These are phyloP conservation scores for Pseudomugil gertrudae DNA, from an alignment of 2,797 vertebrate genomes.

Conservation along the genomic window DNA sequence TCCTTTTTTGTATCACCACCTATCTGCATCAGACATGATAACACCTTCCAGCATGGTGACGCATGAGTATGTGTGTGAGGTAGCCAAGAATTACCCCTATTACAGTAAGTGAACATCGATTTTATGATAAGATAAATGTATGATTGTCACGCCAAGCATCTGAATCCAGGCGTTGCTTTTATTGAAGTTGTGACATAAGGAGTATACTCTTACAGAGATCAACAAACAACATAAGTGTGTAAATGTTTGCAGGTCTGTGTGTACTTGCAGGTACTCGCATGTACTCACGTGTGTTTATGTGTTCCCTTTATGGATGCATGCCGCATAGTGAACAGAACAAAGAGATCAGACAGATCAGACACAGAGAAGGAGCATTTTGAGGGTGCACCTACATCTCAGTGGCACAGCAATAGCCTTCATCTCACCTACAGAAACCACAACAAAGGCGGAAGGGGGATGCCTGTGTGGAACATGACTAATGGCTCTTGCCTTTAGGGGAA, in stretches of 20 bases:
- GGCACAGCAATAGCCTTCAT: slow-evolving; percentile 80
- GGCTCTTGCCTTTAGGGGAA: slow-evolving; percentile 67
- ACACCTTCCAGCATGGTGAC: slow-evolving; percentile 46
- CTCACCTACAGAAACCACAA: slow-evolving; percentile 81
- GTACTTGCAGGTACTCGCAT: slow-evolving; percentile 34
- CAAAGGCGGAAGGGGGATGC: slow-evolving; percentile 61
- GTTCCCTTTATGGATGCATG: slow-evolving; percentile 24
- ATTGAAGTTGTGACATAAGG: slow-evolving; percentile 67
- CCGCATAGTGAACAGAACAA: slow-evolving; percentile 57
- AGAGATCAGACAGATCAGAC: slow-evolving; percentile 68
- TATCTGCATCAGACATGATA: slow-evolving; percentile 42
- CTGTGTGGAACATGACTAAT: slow-evolving; percentile 68
- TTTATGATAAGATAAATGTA: slow-evolving; percentile 39
- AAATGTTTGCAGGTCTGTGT: slow-evolving; percentile 15
- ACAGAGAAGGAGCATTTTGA: slow-evolving; percentile 57
- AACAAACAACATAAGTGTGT: slow-evolving; percentile 36
- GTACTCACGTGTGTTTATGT: slow-evolving; percentile 33
- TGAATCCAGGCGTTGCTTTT: slow-evolving; percentile 53
- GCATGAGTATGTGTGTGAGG: slow-evolving; percentile 18
- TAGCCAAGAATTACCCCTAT: slow-evolving; percentile 42
- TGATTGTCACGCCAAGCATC: slow-evolving; percentile 62
- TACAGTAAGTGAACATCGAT: slow-evolving; percentile 46
- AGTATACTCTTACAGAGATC: slow-evolving; percentile 66
- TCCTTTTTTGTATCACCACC: slow-evolving; percentile 55
- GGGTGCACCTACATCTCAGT: slow-evolving; percentile 67